These are phyloP conservation scores for Eurois occulta DNA, from an alignment of 2,888 invertebrate genomes.

Conservation along the genomic window DNA sequence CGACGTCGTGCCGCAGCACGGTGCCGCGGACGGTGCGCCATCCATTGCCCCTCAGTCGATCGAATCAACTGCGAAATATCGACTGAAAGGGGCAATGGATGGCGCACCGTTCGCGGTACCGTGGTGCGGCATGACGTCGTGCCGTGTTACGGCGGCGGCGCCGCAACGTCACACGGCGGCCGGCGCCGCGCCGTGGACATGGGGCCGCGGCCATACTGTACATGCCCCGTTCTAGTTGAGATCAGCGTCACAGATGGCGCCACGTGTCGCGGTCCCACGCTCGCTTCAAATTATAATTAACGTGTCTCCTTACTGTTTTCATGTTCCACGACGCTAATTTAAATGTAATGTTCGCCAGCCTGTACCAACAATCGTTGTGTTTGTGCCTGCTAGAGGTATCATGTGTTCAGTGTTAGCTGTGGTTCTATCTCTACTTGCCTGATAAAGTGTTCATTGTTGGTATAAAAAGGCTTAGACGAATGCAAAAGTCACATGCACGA, in stretches of 20 bases:
- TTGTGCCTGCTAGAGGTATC: constrained; percentile 8
- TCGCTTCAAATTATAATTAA: constrained; percentile 65
- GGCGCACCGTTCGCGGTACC: no score
- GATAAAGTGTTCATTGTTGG: no score
- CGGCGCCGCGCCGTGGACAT: no score
- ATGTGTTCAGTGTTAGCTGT: not conserved
- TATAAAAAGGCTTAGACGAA: no score
- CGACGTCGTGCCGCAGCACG: no score
- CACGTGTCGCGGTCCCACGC: constrained; percentile 52
- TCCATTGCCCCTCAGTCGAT: no score
- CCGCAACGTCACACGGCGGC: no score
- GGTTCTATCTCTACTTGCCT: not conserved
- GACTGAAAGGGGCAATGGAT: no score
- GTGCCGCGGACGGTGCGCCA: no score
- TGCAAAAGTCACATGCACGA: not conserved
- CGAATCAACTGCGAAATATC: no score
- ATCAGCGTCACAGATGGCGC: constrained; percentile 38
- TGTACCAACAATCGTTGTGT: constrained; percentile 35
- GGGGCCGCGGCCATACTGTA: not conserved
- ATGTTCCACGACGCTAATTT: constrained; percentile 57
- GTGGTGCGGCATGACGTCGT: no score
- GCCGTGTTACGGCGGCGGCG: no score
- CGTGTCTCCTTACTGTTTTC: constrained; percentile 53
- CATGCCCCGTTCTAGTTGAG: constrained; percentile 16
- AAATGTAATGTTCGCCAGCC: constrained; percentile 55